phyloP scores from a whole-genome alignment of 2,113 vertebrate species.

The Illadopsis cleaveri region DNA sequence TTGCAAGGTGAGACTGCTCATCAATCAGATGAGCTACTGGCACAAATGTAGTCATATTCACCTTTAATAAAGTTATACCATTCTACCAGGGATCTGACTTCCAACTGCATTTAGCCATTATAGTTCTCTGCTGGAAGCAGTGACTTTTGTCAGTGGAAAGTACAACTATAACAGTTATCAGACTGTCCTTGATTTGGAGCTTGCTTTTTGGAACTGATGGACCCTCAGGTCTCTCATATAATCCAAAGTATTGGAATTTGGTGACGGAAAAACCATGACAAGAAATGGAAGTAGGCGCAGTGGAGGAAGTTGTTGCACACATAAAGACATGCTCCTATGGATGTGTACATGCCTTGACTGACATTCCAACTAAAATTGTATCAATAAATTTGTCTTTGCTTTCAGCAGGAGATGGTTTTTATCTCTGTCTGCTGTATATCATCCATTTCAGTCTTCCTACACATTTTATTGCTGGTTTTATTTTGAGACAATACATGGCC shows the following conservation, averaged over 20 bases:
- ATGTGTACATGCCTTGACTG: neutral
- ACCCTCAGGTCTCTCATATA: neutral
- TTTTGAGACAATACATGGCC: neutral
- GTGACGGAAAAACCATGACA: neutral
- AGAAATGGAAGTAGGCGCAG: neutral
- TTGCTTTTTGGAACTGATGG: neutral
- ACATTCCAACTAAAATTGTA: neutral
- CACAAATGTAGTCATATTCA: neutral
- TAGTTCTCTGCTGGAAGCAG: neutral
- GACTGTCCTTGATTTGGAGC: neutral
- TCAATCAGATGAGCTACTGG: neutral
- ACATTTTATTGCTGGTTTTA: neutral
- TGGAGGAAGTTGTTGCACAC: accelerated
- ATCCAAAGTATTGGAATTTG: neutral
- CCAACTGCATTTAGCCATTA: neutral
- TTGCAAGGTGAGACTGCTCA: neutral
- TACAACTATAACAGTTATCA: neutral
- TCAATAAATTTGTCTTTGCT: neutral
- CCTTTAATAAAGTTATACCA: neutral
- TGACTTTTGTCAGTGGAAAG: neutral
- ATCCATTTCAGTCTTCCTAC: neutral
- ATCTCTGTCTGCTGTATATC: neutral
- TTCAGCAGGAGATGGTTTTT: neutral
- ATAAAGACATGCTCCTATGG: neutral
- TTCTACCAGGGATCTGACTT: neutral